These are phyloP conservation scores for Coremacera marginata DNA, from an alignment of 2,888 invertebrate genomes.

Conservation along the genomic window DNA sequence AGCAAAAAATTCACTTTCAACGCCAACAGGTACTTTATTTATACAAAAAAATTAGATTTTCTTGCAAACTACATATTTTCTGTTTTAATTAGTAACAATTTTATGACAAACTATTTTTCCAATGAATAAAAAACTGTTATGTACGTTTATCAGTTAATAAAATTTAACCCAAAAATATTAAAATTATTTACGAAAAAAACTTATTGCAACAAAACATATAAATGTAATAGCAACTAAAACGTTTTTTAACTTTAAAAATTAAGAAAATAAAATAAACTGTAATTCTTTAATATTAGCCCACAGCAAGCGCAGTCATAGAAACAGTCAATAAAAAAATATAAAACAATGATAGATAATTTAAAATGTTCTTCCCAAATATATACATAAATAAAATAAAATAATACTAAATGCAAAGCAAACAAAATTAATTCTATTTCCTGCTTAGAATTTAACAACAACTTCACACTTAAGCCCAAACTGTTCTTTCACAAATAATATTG, in stretches of 20 bases:
- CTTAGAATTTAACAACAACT: conserved; percentile 14
- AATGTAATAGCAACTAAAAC: conserved; percentile 37
- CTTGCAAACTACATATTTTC: too few relatives aligned
- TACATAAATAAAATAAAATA: conserved; percentile 32
- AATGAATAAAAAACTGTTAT: too few relatives aligned
- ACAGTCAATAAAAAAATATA: conserved; percentile 32
- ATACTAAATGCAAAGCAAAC: background rate
- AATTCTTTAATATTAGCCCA: conserved; percentile 9
- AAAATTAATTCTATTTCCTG: conserved; percentile 15
- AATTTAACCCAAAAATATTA: too few relatives aligned
- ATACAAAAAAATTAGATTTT: too few relatives aligned
- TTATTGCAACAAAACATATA: conserved; percentile 8
- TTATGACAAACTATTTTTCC: too few relatives aligned
- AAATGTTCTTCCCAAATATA: conserved; percentile 34
- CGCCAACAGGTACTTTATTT: too few relatives aligned
- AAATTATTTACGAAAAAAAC: conserved; percentile 11
- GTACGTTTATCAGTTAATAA: too few relatives aligned
- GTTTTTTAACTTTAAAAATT: conserved; percentile 23
- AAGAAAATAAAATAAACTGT: conserved; percentile 40
- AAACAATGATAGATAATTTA: conserved; percentile 44
- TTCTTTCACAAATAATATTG: conserved; percentile 12
- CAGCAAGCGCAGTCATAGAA: background rate
- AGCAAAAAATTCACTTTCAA: too few relatives aligned
- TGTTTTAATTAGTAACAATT: too few relatives aligned
- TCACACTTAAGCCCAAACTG: conserved; percentile 7